These are phyloP conservation scores for Clusia tigrina DNA, from an alignment of 2,888 invertebrate genomes.

Conservation along the genomic window DNA sequence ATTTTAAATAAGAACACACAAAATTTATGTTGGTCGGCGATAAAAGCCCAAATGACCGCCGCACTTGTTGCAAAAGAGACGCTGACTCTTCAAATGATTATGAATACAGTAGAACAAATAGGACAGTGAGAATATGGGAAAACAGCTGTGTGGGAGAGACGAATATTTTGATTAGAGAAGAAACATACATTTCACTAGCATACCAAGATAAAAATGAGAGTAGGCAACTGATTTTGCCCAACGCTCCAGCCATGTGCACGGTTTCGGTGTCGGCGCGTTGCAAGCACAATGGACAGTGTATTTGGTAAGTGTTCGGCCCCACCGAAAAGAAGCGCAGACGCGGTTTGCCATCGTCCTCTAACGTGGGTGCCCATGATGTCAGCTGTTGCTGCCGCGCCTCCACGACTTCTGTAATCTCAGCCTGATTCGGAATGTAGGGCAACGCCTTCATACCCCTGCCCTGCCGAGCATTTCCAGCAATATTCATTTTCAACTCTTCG, in stretches of 20 bases:
- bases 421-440: conserved; percentile 40
- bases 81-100: conserved; percentile 54
- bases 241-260: conserved; percentile 50
- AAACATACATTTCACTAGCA: conserved; percentile 24
- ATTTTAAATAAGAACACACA: not conserved
- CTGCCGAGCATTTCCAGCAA: not conserved
- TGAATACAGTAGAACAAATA: conserved; percentile 57
- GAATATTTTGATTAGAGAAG: conserved; percentile 16
- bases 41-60: conserved; percentile 50
- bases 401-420: conserved; percentile 34
- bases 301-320: conserved; percentile 53
- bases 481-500: no score
- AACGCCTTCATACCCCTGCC: conserved; percentile 32
- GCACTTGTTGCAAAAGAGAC: conserved; percentile 54
- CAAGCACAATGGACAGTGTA: conserved; percentile 56
- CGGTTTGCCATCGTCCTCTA: conserved; percentile 40
- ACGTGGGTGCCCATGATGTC: conserved; percentile 28
- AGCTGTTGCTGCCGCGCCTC: conserved; percentile 28
- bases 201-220: conserved; percentile 55
- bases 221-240: conserved; percentile 53
- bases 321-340: conserved; percentile 56
- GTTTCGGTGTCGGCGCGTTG: conserved; percentile 51
- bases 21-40: conserved; percentile 47
- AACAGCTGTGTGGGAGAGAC: conserved; percentile 49
- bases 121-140: conserved; percentile 58